phyloP scores from a whole-genome alignment of 2,888 invertebrate genomes.

The Conchocele bisecta region DNA sequence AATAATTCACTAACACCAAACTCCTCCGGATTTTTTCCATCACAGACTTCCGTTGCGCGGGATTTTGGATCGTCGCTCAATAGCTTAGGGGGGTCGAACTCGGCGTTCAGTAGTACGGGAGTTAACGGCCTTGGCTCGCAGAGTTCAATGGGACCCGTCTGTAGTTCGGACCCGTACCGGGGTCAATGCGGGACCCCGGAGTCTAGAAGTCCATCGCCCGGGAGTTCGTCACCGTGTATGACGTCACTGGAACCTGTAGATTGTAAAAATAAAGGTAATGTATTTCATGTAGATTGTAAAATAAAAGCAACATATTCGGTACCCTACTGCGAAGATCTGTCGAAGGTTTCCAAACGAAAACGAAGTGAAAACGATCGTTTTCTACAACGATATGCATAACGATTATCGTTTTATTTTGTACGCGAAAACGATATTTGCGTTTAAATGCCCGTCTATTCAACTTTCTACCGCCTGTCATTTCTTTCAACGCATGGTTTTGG shows the following conservation, averaged over 20 bases:
- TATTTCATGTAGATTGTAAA: too few species aligned
- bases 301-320: too few species aligned
- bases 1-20: constrained; percentile 48
- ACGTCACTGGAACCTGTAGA: constrained; percentile 50
- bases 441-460: too few species aligned
- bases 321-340: too few species aligned
- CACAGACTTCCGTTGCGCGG: constrained; percentile 30
- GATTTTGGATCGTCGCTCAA: constrained; percentile 46
- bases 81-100: constrained; percentile 41
- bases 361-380: too few species aligned
- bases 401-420: too few species aligned
- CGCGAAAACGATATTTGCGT: too few species aligned
- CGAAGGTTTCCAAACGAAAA: too few species aligned
- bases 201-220: constrained; percentile 44
- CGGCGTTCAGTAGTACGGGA: constrained; percentile 47
- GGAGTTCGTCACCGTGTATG: constrained; percentile 45
- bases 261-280: constrained; percentile 51
- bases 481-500: too few species aligned
- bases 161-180: constrained; percentile 49
- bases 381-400: too few species aligned
- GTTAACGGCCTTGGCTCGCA: constrained; percentile 33
- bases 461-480: too few species aligned
- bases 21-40: constrained; percentile 50
- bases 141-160: constrained; percentile 37
- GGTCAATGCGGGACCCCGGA: constrained; percentile 54